A percentile compares a stretch with the other conserved stretches of the same genome.
Conservation (phyloP, 2,888 invertebrate species). For the Plutella xylostella region DNA sequence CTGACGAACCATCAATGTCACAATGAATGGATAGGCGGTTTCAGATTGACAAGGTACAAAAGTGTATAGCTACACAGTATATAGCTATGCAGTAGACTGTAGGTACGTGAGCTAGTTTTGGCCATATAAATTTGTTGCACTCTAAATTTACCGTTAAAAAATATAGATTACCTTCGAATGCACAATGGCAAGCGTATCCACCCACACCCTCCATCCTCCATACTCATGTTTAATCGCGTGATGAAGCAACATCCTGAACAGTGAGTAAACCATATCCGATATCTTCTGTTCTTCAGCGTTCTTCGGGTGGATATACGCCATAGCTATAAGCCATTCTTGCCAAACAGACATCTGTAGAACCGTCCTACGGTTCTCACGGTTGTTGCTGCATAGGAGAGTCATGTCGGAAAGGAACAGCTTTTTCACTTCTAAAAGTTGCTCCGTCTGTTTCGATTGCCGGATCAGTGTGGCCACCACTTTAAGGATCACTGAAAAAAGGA, state of each 20-base stretch:
- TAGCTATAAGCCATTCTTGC: slow-evolving; percentile 99
- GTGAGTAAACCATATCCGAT: slow-evolving; percentile 97
- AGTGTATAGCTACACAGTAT: no score
- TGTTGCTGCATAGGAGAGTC: slow-evolving; percentile 97
- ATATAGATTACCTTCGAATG: slow-evolving; percentile 96
- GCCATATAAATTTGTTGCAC: no score
- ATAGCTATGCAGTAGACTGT: no score
- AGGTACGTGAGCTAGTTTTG: no score
- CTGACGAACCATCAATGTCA: no score
- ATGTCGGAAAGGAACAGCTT: slow-evolving; percentile 97
- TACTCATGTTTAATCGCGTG: slow-evolving; percentile 99
- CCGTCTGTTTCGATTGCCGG: slow-evolving; percentile 95
- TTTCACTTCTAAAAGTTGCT: slow-evolving; percentile 92
- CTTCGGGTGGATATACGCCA: slow-evolving; percentile 98
- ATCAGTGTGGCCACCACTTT: slow-evolving; percentile 98
- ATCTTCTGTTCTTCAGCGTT: slow-evolving; percentile 95
- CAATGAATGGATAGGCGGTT: no score
- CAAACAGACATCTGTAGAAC: slow-evolving; percentile 99
- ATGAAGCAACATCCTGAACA: slow-evolving; percentile 97
- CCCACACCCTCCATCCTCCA: slow-evolving; percentile 99
- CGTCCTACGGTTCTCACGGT: slow-evolving; percentile 95
- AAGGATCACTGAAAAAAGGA: slow-evolving; percentile 83
- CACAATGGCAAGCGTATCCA: slow-evolving; percentile 98
- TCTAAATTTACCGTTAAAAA: no score
- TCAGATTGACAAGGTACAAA: no score